Conservation (phyloP, 2,113 vertebrate species). For the Nematolebias whitei region DNA sequence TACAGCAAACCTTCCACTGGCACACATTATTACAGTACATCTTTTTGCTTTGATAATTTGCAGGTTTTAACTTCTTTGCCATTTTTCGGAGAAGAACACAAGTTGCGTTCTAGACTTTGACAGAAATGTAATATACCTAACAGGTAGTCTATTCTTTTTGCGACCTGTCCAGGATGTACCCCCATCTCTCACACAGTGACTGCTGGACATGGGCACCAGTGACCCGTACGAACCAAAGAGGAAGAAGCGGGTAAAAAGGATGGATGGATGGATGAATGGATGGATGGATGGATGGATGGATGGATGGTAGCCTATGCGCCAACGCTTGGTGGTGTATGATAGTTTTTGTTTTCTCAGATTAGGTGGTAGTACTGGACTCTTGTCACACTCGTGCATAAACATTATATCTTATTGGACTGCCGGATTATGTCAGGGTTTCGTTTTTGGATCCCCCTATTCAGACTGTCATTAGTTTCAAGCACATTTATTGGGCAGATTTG, state of each 20-base stretch:
- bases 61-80: constrained; percentile 20
- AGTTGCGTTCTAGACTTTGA: constrained; percentile 9
- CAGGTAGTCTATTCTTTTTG: constrained; percentile 8
- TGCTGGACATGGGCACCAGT: no score
- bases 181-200: no score
- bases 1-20: constrained; percentile 34
- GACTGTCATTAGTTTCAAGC: constrained; percentile 30
- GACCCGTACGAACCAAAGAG: no score
- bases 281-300: no score
- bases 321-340: constrained; percentile 13
- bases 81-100: constrained; percentile 7
- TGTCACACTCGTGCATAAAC: no score
- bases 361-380: neutral
- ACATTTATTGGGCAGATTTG: constrained; percentile 34
- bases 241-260: no score
- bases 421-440: no score
- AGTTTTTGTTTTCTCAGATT: neutral
- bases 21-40: constrained; percentile 32
- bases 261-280: no score
- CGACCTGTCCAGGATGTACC: no score
- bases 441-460: no score
- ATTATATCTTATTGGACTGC: no score
- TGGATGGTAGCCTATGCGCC: constrained; percentile 1
- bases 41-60: constrained; percentile 18
- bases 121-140: constrained; percentile 19